phyloP scores from a whole-genome alignment of 2,113 vertebrate species.

The Mustela lutreola region DNA sequence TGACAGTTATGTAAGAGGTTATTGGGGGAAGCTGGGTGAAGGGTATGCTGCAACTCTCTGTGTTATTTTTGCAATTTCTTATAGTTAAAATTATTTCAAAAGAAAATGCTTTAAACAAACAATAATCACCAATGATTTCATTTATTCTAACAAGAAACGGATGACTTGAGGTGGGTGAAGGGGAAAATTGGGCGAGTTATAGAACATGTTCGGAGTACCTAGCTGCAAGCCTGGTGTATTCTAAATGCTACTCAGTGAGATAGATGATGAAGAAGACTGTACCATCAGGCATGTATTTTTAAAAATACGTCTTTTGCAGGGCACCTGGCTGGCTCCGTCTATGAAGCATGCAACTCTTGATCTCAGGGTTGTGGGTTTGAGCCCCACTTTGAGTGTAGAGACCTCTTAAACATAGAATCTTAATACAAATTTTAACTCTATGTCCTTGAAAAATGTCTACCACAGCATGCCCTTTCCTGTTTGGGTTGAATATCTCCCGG shows the following conservation, averaged over 20 bases:
- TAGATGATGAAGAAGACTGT: background rate
- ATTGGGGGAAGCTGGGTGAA: background rate
- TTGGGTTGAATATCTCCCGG: background rate
- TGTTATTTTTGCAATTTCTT: slow-evolving; percentile 18
- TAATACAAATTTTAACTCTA: background rate
- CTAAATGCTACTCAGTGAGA: background rate
- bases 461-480: background rate
- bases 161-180: background rate
- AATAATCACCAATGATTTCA: background rate
- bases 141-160: background rate
- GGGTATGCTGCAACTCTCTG: background rate
- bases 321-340: background rate
- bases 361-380: background rate
- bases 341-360: background rate
- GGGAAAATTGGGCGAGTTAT: background rate
- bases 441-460: background rate
- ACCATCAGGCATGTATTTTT: background rate
- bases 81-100: slow-evolving; percentile 53
- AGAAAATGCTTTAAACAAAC: background rate
- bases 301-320: background rate
- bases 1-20: background rate
- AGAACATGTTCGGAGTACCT: background rate
- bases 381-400: background rate
- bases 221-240: background rate
- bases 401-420: background rate